A percentile compares a stretch with the other conserved stretches of the same genome.
Conservation (phyloP, 2,888 invertebrate genomes). For the Pocota personata region DNA sequence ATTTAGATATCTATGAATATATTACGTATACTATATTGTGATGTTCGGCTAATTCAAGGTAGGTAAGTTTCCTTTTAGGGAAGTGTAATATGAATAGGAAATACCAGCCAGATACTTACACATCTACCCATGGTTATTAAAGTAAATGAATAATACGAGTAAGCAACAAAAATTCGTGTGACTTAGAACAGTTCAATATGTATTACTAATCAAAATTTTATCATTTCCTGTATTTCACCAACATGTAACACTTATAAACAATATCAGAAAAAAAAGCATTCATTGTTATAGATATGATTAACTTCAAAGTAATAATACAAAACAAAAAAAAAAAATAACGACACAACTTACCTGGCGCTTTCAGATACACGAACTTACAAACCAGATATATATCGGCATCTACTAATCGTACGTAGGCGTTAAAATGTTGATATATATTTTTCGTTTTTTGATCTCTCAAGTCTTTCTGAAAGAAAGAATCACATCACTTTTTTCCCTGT, state of each 20-base stretch:
- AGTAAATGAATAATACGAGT: not conserved
- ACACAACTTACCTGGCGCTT: constrained; percentile 68
- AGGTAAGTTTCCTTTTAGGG: not conserved
- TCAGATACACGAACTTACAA: constrained; percentile 57
- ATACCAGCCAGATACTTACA: not conserved
- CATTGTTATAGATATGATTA: constrained; percentile 5
- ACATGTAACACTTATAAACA: not conserved
- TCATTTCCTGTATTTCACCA: not conserved
- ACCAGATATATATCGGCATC: constrained; percentile 59
- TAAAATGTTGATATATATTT: constrained; percentile 70
- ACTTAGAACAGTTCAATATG: not conserved
- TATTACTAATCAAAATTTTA: not conserved
- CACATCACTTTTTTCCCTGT: constrained; percentile 61
- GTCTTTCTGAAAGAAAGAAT: constrained; percentile 67
- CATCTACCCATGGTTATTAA: not conserved
- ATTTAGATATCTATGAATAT: too few species aligned
- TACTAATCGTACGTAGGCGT: constrained; percentile 70
- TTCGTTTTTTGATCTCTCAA: constrained; percentile 54
- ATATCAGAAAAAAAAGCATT: constrained; percentile 8
- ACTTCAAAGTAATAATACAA: not conserved
- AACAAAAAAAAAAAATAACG: constrained; percentile 20
- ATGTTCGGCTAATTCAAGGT: not conserved
- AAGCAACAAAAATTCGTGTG: not conserved
- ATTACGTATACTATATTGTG: too few species aligned
- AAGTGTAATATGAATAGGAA: not conserved